Evolutionary conservation across 1,140 invertebrate genomes (phyloP).

Genomic region (Vanessa tameamea): DNA sequence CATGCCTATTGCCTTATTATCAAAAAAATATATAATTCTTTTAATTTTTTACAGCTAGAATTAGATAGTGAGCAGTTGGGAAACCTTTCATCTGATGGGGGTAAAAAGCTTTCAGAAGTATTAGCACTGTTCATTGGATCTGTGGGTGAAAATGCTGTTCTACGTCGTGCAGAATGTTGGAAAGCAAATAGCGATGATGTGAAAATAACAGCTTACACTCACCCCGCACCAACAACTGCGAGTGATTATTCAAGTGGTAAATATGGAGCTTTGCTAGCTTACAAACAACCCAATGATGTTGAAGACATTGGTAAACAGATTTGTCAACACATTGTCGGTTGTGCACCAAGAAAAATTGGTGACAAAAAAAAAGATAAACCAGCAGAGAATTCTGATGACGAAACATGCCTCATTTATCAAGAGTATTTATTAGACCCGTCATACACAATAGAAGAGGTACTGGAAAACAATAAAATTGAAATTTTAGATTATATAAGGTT

Average conservation of each 20-base stretch:
- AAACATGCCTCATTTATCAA: conserved; percentile 89
- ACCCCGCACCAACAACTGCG: conserved; percentile 82
- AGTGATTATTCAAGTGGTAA: conserved; percentile 85
- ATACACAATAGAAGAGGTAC: conserved; percentile 86
- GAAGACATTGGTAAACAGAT: conserved; percentile 85
- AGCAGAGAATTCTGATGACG: conserved; percentile 84
- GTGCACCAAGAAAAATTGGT: conserved; percentile 92
- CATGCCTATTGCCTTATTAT: too few relatives aligned
- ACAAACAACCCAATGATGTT: conserved; percentile 77
- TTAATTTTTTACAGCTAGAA: conserved; percentile 80
- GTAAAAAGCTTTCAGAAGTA: conserved; percentile 88
- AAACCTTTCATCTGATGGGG: conserved; percentile 82
- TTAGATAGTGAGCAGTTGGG: conserved; percentile 86
- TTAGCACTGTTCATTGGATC: conserved; percentile 91
- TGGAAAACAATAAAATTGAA: conserved; percentile 85
- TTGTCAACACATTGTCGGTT: conserved; percentile 96
- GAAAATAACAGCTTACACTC: conserved; percentile 85
- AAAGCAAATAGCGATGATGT: conserved; percentile 83
- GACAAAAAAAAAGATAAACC: conserved; percentile 83
- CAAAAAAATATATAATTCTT: background rate
- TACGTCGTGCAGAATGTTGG: conserved; percentile 88
- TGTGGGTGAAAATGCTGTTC: conserved; percentile 93
- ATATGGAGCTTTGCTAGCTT: conserved; percentile 90
- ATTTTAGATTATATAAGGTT: conserved; percentile 92
- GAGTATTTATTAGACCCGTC: conserved; percentile 92